These are phyloP conservation scores for Hesperia comma DNA, from an alignment of 2,888 invertebrate genomes.

Conservation along the genomic window DNA sequence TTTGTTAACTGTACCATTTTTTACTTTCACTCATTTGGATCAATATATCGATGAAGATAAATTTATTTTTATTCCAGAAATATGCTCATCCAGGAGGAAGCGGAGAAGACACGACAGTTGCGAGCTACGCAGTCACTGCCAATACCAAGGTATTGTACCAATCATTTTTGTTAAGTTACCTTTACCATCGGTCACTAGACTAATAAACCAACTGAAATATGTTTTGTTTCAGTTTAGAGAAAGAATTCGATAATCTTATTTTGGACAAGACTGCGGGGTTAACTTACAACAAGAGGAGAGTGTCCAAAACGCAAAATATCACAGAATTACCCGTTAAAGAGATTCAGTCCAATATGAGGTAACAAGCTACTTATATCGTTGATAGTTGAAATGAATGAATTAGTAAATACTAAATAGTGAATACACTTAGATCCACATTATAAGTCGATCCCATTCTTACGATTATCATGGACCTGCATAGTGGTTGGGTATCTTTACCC, in stretches of 20 bases:
- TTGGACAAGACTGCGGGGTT: slow-evolving; percentile 58
- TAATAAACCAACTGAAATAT: not conserved
- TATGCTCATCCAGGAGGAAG: slow-evolving; percentile 66
- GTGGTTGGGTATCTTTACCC: no score
- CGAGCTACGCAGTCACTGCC: slow-evolving; percentile 78
- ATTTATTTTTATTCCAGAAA: slow-evolving; percentile 51
- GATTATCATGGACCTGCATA: no score
- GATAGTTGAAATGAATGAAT: no score
- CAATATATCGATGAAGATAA: no score
- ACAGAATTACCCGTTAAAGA: slow-evolving; percentile 53
- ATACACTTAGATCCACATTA: no score
- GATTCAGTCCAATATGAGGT: slow-evolving; percentile 53
- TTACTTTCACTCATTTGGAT: no score
- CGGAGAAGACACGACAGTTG: slow-evolving; percentile 72
- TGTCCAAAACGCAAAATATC: slow-evolving; percentile 66
- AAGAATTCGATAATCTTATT: slow-evolving; percentile 53
- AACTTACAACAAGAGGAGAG: slow-evolving; percentile 63
- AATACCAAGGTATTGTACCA: slow-evolving; percentile 56
- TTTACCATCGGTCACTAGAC: not conserved
- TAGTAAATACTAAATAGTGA: no score
- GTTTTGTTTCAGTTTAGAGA: slow-evolving; percentile 55
- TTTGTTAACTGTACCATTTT: no score
- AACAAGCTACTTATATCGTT: slow-evolving; percentile 17
- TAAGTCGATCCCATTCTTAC: no score
- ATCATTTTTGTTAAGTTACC: not conserved